phyloP scores from a whole-genome alignment of 2,113 vertebrate species.

The Brevimyrus niger region DNA sequence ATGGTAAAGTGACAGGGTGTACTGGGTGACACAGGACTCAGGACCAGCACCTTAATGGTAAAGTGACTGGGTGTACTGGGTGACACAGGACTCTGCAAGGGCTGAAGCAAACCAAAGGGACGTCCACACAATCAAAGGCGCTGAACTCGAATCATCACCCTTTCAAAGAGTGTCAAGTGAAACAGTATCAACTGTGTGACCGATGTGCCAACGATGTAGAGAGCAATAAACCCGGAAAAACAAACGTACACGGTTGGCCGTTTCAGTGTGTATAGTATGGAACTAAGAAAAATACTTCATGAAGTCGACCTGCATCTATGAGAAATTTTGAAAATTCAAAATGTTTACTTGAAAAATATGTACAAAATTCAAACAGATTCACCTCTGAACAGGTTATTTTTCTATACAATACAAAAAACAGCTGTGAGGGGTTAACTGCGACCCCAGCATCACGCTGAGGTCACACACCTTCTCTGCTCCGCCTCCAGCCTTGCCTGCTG shows the following conservation, averaged over 20 bases:
- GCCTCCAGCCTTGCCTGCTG: neutral
- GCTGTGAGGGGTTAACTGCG: neutral
- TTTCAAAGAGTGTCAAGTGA: neutral
- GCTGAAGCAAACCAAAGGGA: neutral
- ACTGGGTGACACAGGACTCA: too few species aligned
- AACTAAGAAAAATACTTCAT: neutral
- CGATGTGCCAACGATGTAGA: neutral
- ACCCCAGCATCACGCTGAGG: neutral
- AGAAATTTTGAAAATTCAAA: neutral
- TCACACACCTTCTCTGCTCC: neutral
- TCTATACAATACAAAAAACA: neutral
- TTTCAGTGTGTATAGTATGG: neutral
- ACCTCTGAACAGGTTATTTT: neutral
- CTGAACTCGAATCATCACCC: neutral
- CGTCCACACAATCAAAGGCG: neutral
- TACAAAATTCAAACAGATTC: conserved; percentile 1
- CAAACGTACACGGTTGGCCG: neutral
- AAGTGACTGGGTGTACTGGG: neutral
- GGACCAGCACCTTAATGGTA: neutral
- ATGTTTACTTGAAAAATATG: conserved; percentile 17
- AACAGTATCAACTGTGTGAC: neutral
- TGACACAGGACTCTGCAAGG: neutral
- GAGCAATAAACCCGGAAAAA: neutral
- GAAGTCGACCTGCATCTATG: neutral
- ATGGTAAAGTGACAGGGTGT: too few species aligned